phyloP scores from a whole-genome alignment of 1,140 invertebrate species.

The Glossosoma conforme region DNA sequence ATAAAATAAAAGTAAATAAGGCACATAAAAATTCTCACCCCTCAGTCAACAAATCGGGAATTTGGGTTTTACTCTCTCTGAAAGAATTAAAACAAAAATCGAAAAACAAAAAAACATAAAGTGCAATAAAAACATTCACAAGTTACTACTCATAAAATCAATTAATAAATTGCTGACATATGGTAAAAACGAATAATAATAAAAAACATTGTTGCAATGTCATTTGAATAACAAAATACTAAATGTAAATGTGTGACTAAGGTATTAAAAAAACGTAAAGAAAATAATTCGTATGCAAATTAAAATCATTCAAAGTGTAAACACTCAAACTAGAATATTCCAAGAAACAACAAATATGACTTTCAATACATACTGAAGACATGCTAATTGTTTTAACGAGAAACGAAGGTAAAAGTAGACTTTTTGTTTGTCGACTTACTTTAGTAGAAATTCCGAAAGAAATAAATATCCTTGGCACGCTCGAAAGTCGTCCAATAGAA shows the following conservation, averaged over 20 bases:
- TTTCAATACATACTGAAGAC: neutral
- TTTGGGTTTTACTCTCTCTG: constrained; percentile 48
- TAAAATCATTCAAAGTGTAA: constrained; percentile 4
- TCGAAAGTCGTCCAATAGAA: constrained; percentile 92
- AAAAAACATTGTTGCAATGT: constrained; percentile 11
- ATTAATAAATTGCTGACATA: constrained; percentile 13
- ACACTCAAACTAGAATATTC: too few relatives aligned
- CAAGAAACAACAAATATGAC: neutral
- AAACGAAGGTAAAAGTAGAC: neutral
- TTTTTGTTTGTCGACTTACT: constrained; percentile 64
- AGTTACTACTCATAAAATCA: constrained; percentile 10
- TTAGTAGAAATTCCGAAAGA: constrained; percentile 89
- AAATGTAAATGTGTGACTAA: neutral
- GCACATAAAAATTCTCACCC: constrained; percentile 42
- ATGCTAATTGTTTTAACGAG: constrained; percentile 5
- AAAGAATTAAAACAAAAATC: constrained; percentile 38
- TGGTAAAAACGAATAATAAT: constrained; percentile 11
- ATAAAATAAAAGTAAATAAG: constrained; percentile 3
- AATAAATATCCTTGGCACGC: constrained; percentile 92
- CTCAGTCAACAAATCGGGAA: constrained; percentile 48
- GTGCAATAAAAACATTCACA: constrained; percentile 24
- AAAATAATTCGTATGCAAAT: constrained; percentile 9
- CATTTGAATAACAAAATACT: constrained; percentile 3
- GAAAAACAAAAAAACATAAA: constrained; percentile 36
- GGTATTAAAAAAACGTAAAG: constrained; percentile 1